Base-by-base conservation (phyloP, 2,888 invertebrate genomes). In the Drosophila kanekoi region DNA sequence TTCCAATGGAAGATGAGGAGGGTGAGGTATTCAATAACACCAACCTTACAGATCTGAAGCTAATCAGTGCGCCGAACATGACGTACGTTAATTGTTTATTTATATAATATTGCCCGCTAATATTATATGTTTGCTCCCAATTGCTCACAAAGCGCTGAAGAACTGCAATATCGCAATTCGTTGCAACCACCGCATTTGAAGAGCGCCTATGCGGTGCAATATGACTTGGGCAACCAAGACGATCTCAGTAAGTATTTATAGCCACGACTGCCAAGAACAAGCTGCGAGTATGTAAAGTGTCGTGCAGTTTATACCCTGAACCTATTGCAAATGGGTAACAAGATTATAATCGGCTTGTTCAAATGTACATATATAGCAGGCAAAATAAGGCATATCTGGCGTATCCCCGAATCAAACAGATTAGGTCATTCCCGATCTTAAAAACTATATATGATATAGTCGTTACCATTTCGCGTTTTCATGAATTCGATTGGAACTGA, bases 11-110 rank as follows among this genome's bases (percentile, higher is more conserved):
- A 48, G 97, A 97, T 86, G 97, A 97, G 90, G 96, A 96, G 79
- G 96, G 96, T 45, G 97, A 97, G 90, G 93, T 96, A 45, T 97
- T 97, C 89, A 96, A 97, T 91, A 96, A 96, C 76, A 96, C 96
- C 53, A 96, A 95, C 89, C 93, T 97, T 71, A 93, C 93, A 0
- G 95, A 95, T 90, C 92, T 96, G 79, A 94, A 95, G 81, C 93
- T 93, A 61, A 94, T 94, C 20, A 93, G 94, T 47, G 87, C 92
- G 14, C 92, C 93, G 0, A 85, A 85, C 68, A 89, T 91, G 64
- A 83, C 76, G 81, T 81, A 67, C 54, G 88, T 62, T 20, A 23
- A 9, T 35, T 32, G 8, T 8, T 32, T 4, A 5, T 33, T 3
- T 10, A 13, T 41, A 1, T 11, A 28, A 43, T 33, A 10, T n/a